Base-by-base conservation (phyloP, 64 coral and sea anemone genomes). In the Stylophora pistillata region DNA sequence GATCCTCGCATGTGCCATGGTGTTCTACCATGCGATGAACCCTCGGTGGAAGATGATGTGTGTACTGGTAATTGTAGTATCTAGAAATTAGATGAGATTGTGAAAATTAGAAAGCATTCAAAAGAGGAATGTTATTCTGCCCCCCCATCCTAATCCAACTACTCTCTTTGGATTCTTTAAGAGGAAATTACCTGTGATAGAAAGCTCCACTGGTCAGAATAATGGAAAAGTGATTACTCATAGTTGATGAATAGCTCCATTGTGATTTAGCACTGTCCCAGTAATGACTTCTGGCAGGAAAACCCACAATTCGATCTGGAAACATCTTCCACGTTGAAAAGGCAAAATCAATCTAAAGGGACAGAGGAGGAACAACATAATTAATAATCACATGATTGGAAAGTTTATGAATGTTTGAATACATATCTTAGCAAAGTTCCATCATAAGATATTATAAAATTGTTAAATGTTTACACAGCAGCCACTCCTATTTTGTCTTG, bases 321-420 rank as follows among this genome's bases (percentile, higher is more conserved):
- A 99, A 99, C 9, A 74, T 88, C 29, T 77, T 91, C 96, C 96
- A 99, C 0, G 95, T 90, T 13, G 86, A 86, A 55, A 99, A 99
- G 23, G 96, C 96, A 88, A 99, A 99, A 56, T 99, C 77, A 34
- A 99, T 93, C 96, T 99, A 76, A 59, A 91, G 82, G 20, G 55
- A 15, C 77, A 30, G 21, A 75, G 4, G 30, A 77, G 64, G 34
- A 59, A 29, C 11, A 75, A 23, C 4, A 23, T 21, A 33, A 17
- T 47, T 34, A 47, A 23, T 7, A 18, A 33, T 37, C 41, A 47
- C 3, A 47, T 7, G 3, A 47, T 7, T 47, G 3, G 37, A 47
- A 47, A 47, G 7, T 47, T 47, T 47, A n/a, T n/a, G n/a, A n/a
- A n/a, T n/a, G n/a, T n/a, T 47, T 47, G 37, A 47, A 47, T 47